Base-by-base conservation (phyloP, 2,797 vertebrate species). In the Sparidentex hasta region DNA sequence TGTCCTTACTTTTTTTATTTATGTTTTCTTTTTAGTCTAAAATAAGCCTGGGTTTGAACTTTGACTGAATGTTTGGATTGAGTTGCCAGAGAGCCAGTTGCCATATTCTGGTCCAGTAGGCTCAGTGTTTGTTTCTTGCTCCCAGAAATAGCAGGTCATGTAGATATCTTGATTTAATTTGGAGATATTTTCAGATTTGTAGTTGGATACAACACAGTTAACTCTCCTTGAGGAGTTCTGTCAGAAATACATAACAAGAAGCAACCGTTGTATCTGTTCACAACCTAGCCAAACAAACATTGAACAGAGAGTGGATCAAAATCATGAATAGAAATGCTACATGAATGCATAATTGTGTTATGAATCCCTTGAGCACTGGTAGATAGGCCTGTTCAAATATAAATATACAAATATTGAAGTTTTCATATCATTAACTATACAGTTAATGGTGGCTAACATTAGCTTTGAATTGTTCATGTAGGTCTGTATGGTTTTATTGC, bases 31-130 rank as follows among this genome's bases (percentile, higher is more conserved):
- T 55, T 54, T 17, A 33, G 70, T 63, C 51, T 51, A 17, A 63
- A 55, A 54, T 27, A 69, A 67, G 1, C 23, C 62, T 12, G 3
- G 17, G 14, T 25, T 82, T 71, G 11, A 70, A 76, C 29, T 59
- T 66, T 54, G 73, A 65, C 33, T 65, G n/a, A 69, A 46, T 72
- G 52, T 43, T 54, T 58, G 29, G 23, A 62, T 59, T 56, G 64
- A 66, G 50, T 48, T n/a, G 11, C 2, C 23, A 23, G 4, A 13
- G 25, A 64, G 44, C 52, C 52, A 20, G 21, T 44, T 23, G 7
- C 12, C 14, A 57, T 63, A 2, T 62, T 43, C 18, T 58, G 64
- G 16, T n/a, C 13, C 25, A 20, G 14, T 52, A 16, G 23, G 38
- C 38, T 38, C 38, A 38, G 38, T 38, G 17, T 18, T 48, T 48